Evolutionary conservation across 1,140 invertebrate genomes (phyloP).

Genomic region (Delia radicum): DNA sequence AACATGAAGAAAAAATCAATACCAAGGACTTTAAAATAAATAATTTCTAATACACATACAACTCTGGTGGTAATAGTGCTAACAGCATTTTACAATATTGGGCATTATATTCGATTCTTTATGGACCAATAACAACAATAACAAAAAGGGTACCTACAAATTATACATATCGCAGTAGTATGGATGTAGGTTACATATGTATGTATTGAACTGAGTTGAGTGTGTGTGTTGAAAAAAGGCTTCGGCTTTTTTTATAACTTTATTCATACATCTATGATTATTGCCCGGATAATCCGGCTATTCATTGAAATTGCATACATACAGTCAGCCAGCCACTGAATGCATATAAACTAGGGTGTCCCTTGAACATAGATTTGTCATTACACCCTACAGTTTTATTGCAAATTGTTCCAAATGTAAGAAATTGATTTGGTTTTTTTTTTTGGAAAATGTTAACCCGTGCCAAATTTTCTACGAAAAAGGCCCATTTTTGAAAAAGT

Average conservation of each 20-base stretch:
- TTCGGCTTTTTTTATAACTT: not conserved
- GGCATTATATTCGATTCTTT: not conserved
- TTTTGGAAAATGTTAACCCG: no score
- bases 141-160: not conserved
- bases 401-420: no score
- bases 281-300: constrained; percentile 20
- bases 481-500: no score
- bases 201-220: not conserved
- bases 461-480: no score
- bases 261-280: constrained; percentile 10
- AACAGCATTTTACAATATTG: not conserved
- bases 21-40: not conserved
- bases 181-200: not conserved
- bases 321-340: not conserved
- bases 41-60: not conserved
- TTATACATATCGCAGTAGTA: no score
- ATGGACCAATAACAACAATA: not conserved
- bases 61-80: not conserved
- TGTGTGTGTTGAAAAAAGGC: not conserved
- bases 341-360: no score
- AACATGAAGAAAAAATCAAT: not conserved
- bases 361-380: no score
- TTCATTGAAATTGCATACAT: constrained; percentile 15
- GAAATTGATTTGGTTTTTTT: no score
- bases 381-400: no score